Base-by-base conservation (phyloP, 2,113 vertebrate species). In the Sinosuthora webbiana region DNA sequence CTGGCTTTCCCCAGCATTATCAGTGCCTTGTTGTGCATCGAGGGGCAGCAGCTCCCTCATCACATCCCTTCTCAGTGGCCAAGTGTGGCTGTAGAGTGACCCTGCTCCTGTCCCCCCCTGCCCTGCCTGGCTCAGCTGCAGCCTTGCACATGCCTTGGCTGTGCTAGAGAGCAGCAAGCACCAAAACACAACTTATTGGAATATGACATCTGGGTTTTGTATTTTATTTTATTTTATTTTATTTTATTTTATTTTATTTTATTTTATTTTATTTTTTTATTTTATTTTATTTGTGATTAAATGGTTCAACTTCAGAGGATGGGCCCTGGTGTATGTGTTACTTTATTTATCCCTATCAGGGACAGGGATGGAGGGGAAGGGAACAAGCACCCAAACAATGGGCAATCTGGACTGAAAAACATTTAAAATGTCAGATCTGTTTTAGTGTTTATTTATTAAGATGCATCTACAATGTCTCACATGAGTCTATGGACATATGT, bases 391-490 rank as follows among this genome's bases (percentile, higher is more conserved):
- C 20, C 56, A 75, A 91, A 79, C 2, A 41, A 12, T 10, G 12
- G 31, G 9, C 20, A 80, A 24, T 69, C 30, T 79, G 1, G 0
- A 45, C 17, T n/a, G 49, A 49, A 49, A 93, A 76, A 41, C 57
- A 56, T 81, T 90, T 77, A 11, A 92, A 83, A 90, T 53, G 41
- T 83, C 67, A 83, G 35, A 53, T 57, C 49, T 2, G 0, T 52
- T 91, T 76, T 31, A 68, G 31, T 76, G 56, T 87, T 63, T 89
- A 47, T 84, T 90, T 62, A 73, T 49, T 50, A 49, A 18, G 49
- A 69, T 0, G 0, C 47, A 69, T 53, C 37, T 37, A 59, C 42
- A 74, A 12, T 0, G 0, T 11, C 27, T 93, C 75, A 60, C 25
- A 55, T 35, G 45, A 62, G n/a, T 55, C 45, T 45, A 15, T 39